Evolutionary conservation across 2,797 vertebrate genomes (phyloP), one percentile per base, ranked within the genome.

Genomic region (Neosilurus mollespiculum): DNA sequence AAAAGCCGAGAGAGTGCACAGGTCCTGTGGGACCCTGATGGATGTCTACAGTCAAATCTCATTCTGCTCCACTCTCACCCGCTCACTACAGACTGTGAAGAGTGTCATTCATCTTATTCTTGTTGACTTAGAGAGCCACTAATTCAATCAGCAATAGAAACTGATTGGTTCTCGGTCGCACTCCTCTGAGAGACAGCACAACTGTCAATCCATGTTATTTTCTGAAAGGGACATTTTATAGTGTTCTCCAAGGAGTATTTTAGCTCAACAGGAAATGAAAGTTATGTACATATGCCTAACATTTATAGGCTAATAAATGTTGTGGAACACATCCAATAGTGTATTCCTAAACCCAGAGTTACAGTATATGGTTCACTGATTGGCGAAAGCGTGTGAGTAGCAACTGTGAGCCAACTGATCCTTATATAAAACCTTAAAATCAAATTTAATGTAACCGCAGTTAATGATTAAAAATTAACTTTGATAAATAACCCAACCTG

Each of bases 31-130:
- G 70, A 75, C 26, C 54, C 72, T 84, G 79, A 77, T 77, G 34
- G 71, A 84, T 67, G 56, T 58, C 15, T 24, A 56, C 34, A 26
- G 79, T 85, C 72, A 37, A 75, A 81, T 62, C 62, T 64, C 73
- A 69, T 78, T 79, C 58, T 78, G 54, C 49, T 81, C 83, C 83
- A 81, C 51, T 75, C 83, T 81, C 26, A 58, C 37, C 77, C n/a
- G 2, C 51, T 81, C 61, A 70, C 65, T 78, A 54, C 20, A 24
- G 62, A 77, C 64, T 62, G 65, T 76, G 83, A 75, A 69, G 56
- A 69, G 24, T 58, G 56, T 58, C 71, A 70, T 85, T 78, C 79
- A 62, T 85, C 65, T 77, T 70, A 54, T 76, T 84, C 78, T 30
- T 76, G 79, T 84, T 70, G 83, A 84, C 78, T 67, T 20, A 22